A percentile compares a stretch with the other conserved stretches of the same genome.
Conservation (phyloP, 1,140 invertebrate species). For the Sitodiplosis mosellana region DNA sequence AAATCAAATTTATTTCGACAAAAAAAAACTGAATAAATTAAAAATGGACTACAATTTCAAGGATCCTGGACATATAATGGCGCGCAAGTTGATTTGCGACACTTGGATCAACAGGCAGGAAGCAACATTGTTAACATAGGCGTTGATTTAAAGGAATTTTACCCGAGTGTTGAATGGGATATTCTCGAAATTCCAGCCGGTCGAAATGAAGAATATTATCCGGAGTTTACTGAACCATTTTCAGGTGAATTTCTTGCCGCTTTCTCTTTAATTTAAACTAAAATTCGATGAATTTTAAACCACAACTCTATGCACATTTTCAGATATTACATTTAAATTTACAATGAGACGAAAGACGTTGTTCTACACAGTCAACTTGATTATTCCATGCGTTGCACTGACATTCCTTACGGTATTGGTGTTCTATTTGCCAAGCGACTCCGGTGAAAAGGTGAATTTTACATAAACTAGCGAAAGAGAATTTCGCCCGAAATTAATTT, state of each 20-base stretch:
- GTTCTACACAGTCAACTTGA: constrained; percentile 83
- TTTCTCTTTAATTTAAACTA: too few species aligned
- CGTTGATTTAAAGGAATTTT: constrained; percentile 80
- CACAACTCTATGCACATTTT: constrained; percentile 18
- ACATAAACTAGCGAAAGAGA: background rate
- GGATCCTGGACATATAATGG: constrained; percentile 93
- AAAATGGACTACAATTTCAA: too few species aligned
- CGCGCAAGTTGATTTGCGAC: constrained; percentile 71
- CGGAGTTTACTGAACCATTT: constrained; percentile 63
- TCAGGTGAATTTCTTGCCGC: constrained; percentile 50
- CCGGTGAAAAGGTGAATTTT: constrained; percentile 68
- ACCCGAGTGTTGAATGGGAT: constrained; percentile 91
- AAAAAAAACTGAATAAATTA: too few species aligned
- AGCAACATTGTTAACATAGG: constrained; percentile 63
- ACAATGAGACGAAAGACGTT: constrained; percentile 83
- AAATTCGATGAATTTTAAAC: too few species aligned
- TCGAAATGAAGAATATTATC: constrained; percentile 84
- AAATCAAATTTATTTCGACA: too few species aligned
- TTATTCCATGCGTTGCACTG: constrained; percentile 77
- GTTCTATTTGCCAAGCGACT: constrained; percentile 90
- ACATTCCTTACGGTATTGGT: constrained; percentile 89
- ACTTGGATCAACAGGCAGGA: constrained; percentile 56
- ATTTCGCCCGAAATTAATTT: too few species aligned
- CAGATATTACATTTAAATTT: constrained; percentile 90
- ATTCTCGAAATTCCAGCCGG: constrained; percentile 72